These are phyloP conservation scores for Ormia ochracea DNA, from an alignment of 2,888 invertebrate genomes.

Conservation along the genomic window DNA sequence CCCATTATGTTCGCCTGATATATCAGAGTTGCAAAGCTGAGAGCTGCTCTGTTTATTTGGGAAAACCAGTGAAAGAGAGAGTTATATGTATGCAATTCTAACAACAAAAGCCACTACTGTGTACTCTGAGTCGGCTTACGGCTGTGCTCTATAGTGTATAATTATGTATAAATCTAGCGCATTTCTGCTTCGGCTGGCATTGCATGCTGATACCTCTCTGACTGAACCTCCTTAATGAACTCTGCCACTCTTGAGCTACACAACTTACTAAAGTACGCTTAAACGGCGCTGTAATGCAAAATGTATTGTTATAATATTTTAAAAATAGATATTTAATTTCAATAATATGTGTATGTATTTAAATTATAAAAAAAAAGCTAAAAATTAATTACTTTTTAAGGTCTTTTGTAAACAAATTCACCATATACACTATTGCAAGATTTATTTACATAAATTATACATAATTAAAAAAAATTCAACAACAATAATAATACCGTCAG, in stretches of 20 bases:
- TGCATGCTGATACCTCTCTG: not conserved
- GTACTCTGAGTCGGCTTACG: too few species aligned
- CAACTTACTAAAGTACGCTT: constrained; percentile 14
- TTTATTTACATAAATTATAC: not conserved
- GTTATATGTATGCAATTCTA: too few species aligned
- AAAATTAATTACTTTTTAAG: constrained; percentile 19
- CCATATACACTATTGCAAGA: not conserved
- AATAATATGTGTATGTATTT: constrained; percentile 8
- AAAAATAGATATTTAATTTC: constrained; percentile 30
- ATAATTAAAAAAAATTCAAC: not conserved
- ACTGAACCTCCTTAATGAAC: not conserved
- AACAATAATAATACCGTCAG: not conserved
- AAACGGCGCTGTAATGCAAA: constrained; percentile 26
- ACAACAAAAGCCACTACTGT: too few species aligned
- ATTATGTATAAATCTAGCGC: too few species aligned
- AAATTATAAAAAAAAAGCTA: constrained; percentile 17
- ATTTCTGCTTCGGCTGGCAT: too few species aligned
- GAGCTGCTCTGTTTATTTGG: not conserved
- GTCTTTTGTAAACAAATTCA: constrained; percentile 45
- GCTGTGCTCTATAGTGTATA: too few species aligned
- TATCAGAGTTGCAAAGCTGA: not conserved
- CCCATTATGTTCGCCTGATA: not conserved
- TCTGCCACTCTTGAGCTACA: not conserved
- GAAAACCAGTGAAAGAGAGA: not conserved
- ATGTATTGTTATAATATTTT: not conserved